These are phyloP conservation scores for Rhynchophorus ferrugineus DNA, from an alignment of 1,140 invertebrate genomes.

Conservation along the genomic window DNA sequence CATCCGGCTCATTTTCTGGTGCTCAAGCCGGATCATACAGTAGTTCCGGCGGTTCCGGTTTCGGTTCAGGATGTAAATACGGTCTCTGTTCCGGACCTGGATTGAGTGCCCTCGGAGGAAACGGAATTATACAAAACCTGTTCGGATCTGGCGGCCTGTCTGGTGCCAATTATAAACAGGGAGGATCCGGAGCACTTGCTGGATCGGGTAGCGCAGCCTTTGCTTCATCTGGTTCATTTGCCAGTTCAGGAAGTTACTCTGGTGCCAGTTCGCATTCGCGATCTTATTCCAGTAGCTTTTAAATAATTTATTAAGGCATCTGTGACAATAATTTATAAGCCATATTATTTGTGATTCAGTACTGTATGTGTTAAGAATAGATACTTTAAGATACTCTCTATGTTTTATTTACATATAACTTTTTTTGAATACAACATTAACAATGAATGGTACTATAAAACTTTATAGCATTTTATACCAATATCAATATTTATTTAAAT, in stretches of 20 bases:
- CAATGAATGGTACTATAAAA: no score
- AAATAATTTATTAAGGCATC: not conserved
- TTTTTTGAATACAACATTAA: no score
- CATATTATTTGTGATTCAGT: not conserved
- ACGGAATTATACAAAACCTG: constrained; percentile 2
- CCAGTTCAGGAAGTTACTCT: constrained; percentile 2
- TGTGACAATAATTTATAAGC: not conserved
- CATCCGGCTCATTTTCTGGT: not conserved
- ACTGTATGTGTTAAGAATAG: constrained; percentile 3
- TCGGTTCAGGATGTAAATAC: not conserved
- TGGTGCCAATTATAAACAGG: not conserved
- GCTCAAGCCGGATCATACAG: not conserved
- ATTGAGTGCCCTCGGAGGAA: not conserved
- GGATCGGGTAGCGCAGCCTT: not conserved
- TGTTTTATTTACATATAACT: no score
- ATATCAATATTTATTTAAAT: no score
- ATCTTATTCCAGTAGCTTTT: not conserved
- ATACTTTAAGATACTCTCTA: constrained; percentile 4
- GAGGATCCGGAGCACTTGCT: not conserved
- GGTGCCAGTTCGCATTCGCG: constrained; percentile 3
- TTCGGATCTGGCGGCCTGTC: constrained; percentile 9
- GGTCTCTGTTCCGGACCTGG: constrained; percentile 1
- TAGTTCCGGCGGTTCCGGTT: not conserved
- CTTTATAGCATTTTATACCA: no score
- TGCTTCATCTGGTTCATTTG: constrained; percentile 7